Conservation (phyloP, 2,113 vertebrate genomes). For the Marmota flaviventris region DNA sequence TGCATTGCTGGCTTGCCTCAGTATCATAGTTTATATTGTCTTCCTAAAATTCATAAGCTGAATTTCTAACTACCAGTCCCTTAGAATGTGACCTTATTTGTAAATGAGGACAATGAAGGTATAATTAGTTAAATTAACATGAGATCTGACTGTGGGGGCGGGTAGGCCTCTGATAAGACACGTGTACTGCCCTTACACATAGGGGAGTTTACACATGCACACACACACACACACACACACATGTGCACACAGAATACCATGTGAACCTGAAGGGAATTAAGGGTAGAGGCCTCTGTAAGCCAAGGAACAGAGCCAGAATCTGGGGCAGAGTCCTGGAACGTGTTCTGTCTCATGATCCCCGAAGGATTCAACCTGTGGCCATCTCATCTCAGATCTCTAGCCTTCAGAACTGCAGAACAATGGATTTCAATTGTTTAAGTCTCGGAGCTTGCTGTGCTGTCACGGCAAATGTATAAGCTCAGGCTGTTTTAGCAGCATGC, state of each 20-base stretch:
- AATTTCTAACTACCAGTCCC: not conserved
- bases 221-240: not conserved
- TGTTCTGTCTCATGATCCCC: not conserved
- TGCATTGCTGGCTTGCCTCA: not conserved
- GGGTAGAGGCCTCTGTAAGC: not conserved
- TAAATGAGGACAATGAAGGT: not conserved
- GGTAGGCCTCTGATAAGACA: not conserved
- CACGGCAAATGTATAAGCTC: not conserved
- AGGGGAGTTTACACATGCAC: not conserved
- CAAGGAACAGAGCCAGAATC: not conserved
- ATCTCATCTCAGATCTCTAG: not conserved
- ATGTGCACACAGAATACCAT: not conserved
- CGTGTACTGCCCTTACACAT: not conserved
- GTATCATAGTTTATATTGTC: not conserved
- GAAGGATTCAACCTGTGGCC: not conserved
- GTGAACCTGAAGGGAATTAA: not conserved
- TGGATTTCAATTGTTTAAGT: not conserved
- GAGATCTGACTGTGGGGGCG: not conserved
- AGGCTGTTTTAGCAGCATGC: not conserved
- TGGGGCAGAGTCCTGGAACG: not conserved
- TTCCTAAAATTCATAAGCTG: not conserved
- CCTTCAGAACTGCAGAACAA: not conserved
- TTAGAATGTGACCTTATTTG: not conserved
- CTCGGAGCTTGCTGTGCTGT: not conserved
- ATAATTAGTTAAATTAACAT: not conserved